Conservation (phyloP, 2,888 invertebrate genomes). For the Brenthis daphne region DNA sequence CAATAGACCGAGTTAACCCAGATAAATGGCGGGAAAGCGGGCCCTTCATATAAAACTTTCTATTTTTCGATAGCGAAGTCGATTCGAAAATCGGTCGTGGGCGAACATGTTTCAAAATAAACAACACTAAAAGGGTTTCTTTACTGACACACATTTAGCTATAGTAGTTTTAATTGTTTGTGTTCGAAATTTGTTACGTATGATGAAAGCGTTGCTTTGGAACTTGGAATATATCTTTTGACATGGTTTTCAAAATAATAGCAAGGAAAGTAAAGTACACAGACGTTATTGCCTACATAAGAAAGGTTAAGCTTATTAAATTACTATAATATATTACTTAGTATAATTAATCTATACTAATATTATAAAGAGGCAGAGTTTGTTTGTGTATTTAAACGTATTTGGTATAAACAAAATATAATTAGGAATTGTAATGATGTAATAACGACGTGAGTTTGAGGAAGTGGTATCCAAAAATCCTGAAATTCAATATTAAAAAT, state of each 20-base stretch:
- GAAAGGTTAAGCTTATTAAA: too few relatives aligned
- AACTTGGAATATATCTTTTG: neutral
- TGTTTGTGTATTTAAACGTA: too few relatives aligned
- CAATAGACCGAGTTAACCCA: constrained; percentile 59
- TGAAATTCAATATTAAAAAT: constrained; percentile 15
- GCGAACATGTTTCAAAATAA: constrained; percentile 55
- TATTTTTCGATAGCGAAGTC: constrained; percentile 77
- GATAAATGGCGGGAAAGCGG: constrained; percentile 70
- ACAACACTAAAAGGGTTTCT: constrained; percentile 33
- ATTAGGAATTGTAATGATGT: constrained; percentile 1
- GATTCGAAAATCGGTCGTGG: constrained; percentile 70
- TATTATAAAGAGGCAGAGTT: too few relatives aligned
- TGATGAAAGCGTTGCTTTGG: too few relatives aligned
- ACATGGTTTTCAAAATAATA: neutral
- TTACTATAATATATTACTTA: too few relatives aligned
- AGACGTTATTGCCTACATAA: too few relatives aligned
- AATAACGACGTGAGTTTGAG: neutral
- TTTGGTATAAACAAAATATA: neutral
- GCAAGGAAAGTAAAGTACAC: neutral
- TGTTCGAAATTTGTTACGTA: constrained; percentile 1
- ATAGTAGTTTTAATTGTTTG: constrained; percentile 30
- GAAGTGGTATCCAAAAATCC: neutral
- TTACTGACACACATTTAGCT: constrained; percentile 31
- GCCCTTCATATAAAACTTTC: constrained; percentile 78
- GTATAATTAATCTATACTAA: too few relatives aligned